Conservation (phyloP, 2,113 vertebrate species). For the Gallinago jamesoni region DNA sequence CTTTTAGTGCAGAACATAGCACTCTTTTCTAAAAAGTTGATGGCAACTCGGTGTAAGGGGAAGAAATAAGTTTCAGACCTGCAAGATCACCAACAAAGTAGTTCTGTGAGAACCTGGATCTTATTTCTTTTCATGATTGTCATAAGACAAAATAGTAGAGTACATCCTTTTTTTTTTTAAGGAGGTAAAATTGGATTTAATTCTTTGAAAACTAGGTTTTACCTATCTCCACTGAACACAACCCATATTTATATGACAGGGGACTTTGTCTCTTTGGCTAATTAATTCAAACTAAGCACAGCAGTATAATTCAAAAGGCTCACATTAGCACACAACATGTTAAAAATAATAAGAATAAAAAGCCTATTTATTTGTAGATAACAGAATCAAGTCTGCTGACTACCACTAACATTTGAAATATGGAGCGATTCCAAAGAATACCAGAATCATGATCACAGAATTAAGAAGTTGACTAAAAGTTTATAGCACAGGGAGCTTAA, state of each 20-base stretch:
- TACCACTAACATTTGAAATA: neutral
- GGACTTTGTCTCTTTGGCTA: neutral
- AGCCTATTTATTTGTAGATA: neutral
- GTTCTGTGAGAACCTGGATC: neutral
- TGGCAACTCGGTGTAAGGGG: neutral
- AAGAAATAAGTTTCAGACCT: neutral
- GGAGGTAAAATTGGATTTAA: neutral
- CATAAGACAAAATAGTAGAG: neutral
- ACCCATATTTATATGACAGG: neutral
- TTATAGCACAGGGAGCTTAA: neutral
- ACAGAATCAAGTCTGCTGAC: neutral
- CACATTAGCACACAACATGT: neutral
- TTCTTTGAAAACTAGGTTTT: neutral
- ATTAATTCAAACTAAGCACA: neutral
- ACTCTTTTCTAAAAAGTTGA: neutral
- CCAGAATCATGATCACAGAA: neutral
- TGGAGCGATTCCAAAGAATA: neutral
- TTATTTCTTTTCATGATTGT: neutral
- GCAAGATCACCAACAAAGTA: neutral
- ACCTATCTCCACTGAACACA: accelerated
- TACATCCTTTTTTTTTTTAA: neutral
- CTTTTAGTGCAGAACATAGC: neutral
- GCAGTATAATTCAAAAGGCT: neutral
- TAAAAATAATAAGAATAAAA: neutral
- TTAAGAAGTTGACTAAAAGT: neutral